Evolutionary conservation across 1,140 invertebrate species (phyloP), one percentile per base, ranked within the genome.

Genomic region (Pygmarrhopalites habei): DNA sequence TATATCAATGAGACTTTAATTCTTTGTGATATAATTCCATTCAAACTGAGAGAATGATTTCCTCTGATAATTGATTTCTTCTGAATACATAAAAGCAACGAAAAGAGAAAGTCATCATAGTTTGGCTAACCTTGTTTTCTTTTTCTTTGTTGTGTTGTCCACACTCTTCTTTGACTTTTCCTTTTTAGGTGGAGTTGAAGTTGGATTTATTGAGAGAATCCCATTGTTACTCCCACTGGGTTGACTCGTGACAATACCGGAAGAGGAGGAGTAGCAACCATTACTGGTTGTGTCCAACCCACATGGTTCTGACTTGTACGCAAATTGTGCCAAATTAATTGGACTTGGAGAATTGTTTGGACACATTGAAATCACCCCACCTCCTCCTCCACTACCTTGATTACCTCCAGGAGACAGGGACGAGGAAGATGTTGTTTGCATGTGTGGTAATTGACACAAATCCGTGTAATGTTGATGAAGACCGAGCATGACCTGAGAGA

Each of bases 41-140:
- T 7, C 32, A 35, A 35, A 26, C 39, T 15, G 19, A 47, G 43
- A 49, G 1, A 32, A n/a, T n/a, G n/a, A n/a, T n/a, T n/a, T n/a
- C n/a, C n/a, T n/a, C n/a, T n/a, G n/a, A n/a, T n/a, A n/a, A n/a
- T n/a, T n/a, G n/a, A n/a, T n/a, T n/a, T n/a, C n/a, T n/a, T n/a
- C n/a, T n/a, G n/a, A n/a, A n/a, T n/a, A n/a, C n/a, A n/a, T n/a
- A n/a, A n/a, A n/a, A n/a, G n/a, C n/a, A n/a, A n/a, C n/a, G n/a
- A n/a, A n/a, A n/a, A n/a, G n/a, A n/a, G n/a, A n/a, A n/a, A n/a
- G n/a, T n/a, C n/a, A n/a, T n/a, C n/a, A n/a, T n/a, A n/a, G n/a
- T n/a, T n/a, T n/a, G n/a, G n/a, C n/a, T n/a, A 26, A 92, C 90
- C 90, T 88, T 25, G 90, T 94, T 80, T 94, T 93, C 77, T 94